Evolutionary conservation across 2,113 vertebrate species (phyloP).

Genomic region (Phylloscopus trochiloides): DNA sequence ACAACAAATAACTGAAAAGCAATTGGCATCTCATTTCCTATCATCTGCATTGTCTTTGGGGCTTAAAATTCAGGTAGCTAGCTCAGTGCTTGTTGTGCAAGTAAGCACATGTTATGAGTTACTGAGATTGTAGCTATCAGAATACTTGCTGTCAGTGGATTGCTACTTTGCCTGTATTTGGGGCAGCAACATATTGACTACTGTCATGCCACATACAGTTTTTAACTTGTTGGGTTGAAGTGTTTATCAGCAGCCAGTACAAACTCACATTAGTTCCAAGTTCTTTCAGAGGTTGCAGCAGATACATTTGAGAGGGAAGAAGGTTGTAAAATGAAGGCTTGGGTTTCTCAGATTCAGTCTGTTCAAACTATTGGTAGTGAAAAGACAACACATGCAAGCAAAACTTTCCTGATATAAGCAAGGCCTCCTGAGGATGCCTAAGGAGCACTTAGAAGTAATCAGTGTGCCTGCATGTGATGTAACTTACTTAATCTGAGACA

Average conservation of each 20-base stretch:
- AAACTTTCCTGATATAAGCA: neutral
- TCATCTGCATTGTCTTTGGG: neutral
- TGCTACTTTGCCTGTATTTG: neutral
- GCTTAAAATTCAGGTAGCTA: neutral
- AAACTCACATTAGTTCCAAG: neutral
- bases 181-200: neutral
- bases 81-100: neutral
- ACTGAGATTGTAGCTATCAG: neutral
- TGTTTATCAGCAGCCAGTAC: neutral
- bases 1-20: neutral
- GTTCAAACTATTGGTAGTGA: neutral
- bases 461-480: neutral
- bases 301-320: neutral
- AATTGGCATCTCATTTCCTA: neutral
- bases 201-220: neutral
- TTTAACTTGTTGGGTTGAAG: neutral
- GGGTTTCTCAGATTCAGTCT: neutral
- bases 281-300: neutral
- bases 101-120: neutral
- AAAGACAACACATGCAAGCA: neutral
- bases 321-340: neutral
- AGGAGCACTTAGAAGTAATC: neutral
- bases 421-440: neutral
- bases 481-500: neutral
- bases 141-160: neutral